A percentile compares a stretch with the other conserved stretches of the same genome.
These are phyloP conservation scores for Pogonomyrmex californicus DNA, from an alignment of 1,140 invertebrate genomes.

Conservation along the genomic window DNA sequence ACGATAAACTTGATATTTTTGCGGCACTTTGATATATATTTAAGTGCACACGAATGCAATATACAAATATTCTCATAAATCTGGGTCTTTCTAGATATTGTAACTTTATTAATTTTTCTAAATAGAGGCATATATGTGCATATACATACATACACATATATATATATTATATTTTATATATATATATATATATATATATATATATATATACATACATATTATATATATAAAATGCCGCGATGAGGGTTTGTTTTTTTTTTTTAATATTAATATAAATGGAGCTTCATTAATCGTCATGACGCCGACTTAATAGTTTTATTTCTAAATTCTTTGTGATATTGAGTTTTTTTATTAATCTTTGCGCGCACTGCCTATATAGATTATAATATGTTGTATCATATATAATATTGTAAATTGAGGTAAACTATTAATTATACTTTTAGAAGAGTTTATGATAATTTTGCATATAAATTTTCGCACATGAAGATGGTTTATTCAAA, in stretches of 20 bases:
- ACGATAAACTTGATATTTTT: constrained; percentile 45
- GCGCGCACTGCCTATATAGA: constrained; percentile 37
- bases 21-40: constrained; percentile 10
- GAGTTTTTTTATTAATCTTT: constrained; percentile 23
- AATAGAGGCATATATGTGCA: too few relatives aligned
- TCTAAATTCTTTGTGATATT: constrained; percentile 56
- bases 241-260: neutral
- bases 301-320: constrained; percentile 14
- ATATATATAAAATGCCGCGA: too few relatives aligned
- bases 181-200: too few relatives aligned
- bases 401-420: constrained; percentile 4
- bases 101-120: neutral
- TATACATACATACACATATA: too few relatives aligned
- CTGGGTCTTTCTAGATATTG: constrained; percentile 17
- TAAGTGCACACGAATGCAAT: constrained; percentile 10
- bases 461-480: constrained; percentile 66
- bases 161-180: too few relatives aligned
- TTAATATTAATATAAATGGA: constrained; percentile 18
- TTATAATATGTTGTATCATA: constrained; percentile 34
- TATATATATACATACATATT: too few relatives aligned
- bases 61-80: constrained; percentile 23
- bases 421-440: constrained; percentile 22
- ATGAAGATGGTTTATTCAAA: constrained; percentile 59
- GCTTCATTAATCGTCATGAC: neutral
- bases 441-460: constrained; percentile 52